These are phyloP conservation scores for Aurelia coerulea DNA, from an alignment of 30 jellyfish, hydroid and myxozoan genomes.

Conservation along the genomic window DNA sequence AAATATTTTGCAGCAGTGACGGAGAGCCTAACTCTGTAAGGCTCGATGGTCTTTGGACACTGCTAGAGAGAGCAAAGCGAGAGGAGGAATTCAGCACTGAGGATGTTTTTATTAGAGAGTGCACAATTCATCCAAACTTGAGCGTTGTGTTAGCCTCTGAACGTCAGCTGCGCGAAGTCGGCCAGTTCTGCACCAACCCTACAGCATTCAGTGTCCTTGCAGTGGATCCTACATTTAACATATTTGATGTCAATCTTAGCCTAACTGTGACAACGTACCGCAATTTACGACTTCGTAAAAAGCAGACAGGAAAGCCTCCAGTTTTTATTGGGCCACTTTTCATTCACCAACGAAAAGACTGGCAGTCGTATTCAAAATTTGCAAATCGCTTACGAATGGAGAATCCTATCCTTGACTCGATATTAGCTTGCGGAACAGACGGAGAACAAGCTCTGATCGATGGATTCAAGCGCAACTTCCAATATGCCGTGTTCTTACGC, in stretches of 20 bases:
- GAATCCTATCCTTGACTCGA: not conserved
- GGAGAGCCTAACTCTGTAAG: not conserved
- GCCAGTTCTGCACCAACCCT: constrained; percentile 20
- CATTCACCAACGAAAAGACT: not conserved
- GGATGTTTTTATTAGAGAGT: not conserved
- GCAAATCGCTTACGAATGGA: not conserved
- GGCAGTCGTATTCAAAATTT: constrained; percentile 13
- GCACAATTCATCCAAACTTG: constrained; percentile 8
- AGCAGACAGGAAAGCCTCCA: constrained; percentile 3
- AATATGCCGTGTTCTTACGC: constrained; percentile 7
- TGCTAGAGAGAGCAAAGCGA: constrained; percentile 21
- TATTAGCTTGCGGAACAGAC: constrained; percentile 10
- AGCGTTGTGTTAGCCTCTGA: not conserved
- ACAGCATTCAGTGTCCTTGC: not conserved
- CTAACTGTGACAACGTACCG: constrained; percentile 14
- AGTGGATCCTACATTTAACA: constrained; percentile 5
- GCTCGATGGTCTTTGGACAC: not conserved
- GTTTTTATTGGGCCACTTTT: constrained; percentile 8
- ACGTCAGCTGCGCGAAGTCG: not conserved
- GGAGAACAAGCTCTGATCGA: constrained; percentile 16
- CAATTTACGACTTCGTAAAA: not conserved
- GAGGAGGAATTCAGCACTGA: not conserved
- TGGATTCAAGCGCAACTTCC: not conserved
- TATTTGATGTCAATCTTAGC: not conserved
- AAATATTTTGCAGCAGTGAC: not conserved